Percentiles rank a stretch among this genome's conserved stretches.
These are phyloP conservation scores for Poecilia wingei DNA, from an alignment of 2,797 vertebrate species.

Conservation along the genomic window DNA sequence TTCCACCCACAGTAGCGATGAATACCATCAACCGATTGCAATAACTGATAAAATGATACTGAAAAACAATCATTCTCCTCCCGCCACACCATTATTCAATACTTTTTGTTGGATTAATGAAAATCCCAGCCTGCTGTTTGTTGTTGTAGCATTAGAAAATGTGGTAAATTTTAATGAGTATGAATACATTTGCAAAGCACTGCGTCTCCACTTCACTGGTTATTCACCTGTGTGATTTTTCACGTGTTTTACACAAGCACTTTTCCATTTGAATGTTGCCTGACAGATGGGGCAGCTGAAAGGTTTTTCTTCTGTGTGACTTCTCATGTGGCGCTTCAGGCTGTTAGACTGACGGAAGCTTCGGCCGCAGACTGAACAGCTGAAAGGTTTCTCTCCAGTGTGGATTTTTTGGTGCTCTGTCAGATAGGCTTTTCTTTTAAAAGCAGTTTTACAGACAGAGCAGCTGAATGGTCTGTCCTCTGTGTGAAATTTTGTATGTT, in stretches of 20 bases:
- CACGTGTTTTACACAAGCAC: slow-evolving; percentile 24
- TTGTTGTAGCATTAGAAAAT: neutral
- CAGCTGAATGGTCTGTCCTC: slow-evolving; percentile 42
- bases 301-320: slow-evolving; percentile 25
- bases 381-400: slow-evolving; percentile 29
- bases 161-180: neutral
- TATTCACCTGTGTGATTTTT: slow-evolving; percentile 12
- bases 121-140: neutral
- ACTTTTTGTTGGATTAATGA: neutral
- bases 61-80: neutral
- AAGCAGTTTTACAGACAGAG: neutral
- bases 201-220: neutral
- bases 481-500: slow-evolving; percentile 2
- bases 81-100: neutral
- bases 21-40: neutral
- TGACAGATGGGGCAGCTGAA: slow-evolving; percentile 22
- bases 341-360: slow-evolving; percentile 18
- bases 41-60: neutral
- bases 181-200: neutral
- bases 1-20: neutral
- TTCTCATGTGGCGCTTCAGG: slow-evolving; percentile 11
- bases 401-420: slow-evolving; percentile 18
- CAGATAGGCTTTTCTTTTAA: slow-evolving; percentile 29
- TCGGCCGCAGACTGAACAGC: slow-evolving; percentile 8
- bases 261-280: slow-evolving; percentile 22